Percentiles rank a stretch among this genome's conserved stretches.
These are phyloP conservation scores for Periphyllus acericola DNA, from an alignment of 2,888 invertebrate species.

Conservation along the genomic window DNA sequence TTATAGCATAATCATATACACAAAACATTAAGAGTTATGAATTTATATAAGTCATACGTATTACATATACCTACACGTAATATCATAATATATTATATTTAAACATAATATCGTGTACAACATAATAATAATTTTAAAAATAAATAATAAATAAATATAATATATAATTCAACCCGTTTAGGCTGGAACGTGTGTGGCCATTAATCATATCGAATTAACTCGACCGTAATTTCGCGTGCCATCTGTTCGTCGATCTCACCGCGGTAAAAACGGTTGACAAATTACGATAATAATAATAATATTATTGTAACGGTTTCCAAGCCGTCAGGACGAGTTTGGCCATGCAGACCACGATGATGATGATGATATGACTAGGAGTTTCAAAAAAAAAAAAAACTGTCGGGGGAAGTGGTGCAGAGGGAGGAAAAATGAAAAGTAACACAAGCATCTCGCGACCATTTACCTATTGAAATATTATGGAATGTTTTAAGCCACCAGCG, in stretches of 20 bases:
- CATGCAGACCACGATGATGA: neutral
- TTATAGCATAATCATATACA: no score
- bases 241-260: neutral
- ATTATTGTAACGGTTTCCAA: neutral
- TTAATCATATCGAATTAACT: constrained; percentile 8
- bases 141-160: no score
- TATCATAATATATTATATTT: no score
- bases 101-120: no score
- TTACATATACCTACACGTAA: no score
- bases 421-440: no score
- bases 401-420: no score
- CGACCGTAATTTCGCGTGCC: neutral
- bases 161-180: neutral
- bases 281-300: neutral
- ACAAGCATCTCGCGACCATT: no score
- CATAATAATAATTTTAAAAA: no score
- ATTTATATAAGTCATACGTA: no score
- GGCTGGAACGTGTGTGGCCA: neutral
- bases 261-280: neutral
- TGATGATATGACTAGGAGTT: neutral
- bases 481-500: neutral
- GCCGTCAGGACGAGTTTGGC: neutral
- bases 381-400: neutral
- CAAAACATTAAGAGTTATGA: no score
- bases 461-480: neutral